Conservation (phyloP, 2,797 vertebrate genomes). For the Telmatherina bonti region DNA sequence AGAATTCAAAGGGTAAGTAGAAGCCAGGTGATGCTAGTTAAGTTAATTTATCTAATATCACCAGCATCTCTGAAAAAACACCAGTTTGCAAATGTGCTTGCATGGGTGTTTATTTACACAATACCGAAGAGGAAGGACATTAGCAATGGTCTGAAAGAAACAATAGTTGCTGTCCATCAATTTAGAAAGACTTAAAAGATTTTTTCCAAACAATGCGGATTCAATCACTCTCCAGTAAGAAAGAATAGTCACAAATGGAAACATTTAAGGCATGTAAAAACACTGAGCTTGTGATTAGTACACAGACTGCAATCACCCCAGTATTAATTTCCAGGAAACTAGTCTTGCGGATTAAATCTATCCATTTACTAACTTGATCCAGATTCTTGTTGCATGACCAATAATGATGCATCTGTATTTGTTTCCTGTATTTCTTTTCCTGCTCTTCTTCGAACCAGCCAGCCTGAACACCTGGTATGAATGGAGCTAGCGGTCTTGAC, state of each 20-base stretch:
- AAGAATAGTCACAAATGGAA: background rate
- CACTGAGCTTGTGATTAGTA: background rate
- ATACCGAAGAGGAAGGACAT: background rate
- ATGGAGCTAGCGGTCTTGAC: conserved; percentile 64
- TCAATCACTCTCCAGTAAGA: background rate
- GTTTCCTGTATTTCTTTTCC: conserved; percentile 33
- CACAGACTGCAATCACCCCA: conserved; percentile 2
- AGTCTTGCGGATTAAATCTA: conserved; percentile 36
- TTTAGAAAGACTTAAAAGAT: background rate
- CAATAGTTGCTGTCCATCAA: background rate
- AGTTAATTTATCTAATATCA: background rate
- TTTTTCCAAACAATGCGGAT: background rate
- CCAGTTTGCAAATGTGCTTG: background rate
- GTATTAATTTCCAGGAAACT: conserved; percentile 32
- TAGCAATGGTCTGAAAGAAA: background rate
- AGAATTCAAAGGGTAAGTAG: background rate
- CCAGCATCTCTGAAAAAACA: background rate
- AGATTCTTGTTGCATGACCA: conserved; percentile 60
- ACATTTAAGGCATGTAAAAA: background rate
- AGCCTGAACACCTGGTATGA: conserved; percentile 50
- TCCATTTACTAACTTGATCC: conserved; percentile 43
- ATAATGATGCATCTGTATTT: conserved; percentile 63
- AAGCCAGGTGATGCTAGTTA: background rate
- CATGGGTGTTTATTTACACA: no score
- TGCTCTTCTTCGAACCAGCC: conserved; percentile 44